These are phyloP conservation scores for Pelodiscus sinensis DNA, from an alignment of 2,113 vertebrate species.

Conservation along the genomic window DNA sequence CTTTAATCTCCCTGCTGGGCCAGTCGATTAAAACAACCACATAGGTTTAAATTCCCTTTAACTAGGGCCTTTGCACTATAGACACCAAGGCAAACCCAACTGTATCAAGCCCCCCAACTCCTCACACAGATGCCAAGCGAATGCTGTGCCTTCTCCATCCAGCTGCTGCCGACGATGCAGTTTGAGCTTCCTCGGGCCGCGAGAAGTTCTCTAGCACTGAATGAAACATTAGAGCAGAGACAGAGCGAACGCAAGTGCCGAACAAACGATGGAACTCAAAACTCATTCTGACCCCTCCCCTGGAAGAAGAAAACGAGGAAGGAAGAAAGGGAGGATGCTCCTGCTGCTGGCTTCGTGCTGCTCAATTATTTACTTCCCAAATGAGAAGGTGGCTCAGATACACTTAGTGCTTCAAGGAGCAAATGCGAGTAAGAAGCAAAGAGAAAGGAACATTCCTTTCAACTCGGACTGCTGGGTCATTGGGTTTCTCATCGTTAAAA, in stretches of 20 bases:
- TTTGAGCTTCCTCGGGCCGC: background rate
- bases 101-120: background rate
- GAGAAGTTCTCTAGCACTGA: background rate
- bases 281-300: background rate
- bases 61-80: background rate
- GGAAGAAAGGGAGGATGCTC: rapidly evolving
- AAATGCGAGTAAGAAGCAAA: background rate
- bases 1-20: background rate
- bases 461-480: background rate
- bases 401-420: background rate
- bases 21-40: background rate
- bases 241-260: background rate
- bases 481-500: background rate
- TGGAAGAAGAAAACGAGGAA: background rate
- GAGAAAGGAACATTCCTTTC: background rate
- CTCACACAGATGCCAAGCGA: background rate
- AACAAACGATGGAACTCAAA: background rate
- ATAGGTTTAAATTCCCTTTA: background rate
- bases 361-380: background rate
- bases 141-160: background rate
- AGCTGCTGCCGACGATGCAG: background rate
- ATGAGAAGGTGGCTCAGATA: background rate
- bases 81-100: background rate
- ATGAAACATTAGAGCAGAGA: background rate
- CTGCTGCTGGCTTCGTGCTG: rapidly evolving